These are phyloP conservation scores for Polietes domitor DNA, from an alignment of 2,888 invertebrate genomes.

Conservation along the genomic window DNA sequence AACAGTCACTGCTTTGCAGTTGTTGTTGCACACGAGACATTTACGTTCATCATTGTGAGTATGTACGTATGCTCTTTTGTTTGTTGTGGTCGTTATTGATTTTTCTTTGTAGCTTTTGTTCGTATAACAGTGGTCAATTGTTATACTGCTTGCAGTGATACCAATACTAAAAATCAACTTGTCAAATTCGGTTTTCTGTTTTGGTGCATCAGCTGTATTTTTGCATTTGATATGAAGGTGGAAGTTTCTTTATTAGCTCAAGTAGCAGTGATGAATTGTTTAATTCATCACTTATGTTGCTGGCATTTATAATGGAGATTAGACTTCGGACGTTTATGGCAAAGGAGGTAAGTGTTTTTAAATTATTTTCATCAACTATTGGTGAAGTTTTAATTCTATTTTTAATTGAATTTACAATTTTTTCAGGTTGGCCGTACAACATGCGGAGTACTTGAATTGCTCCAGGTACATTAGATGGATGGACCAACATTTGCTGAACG, in stretches of 20 bases:
- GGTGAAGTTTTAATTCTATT: no score
- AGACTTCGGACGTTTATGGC: constrained; percentile 29
- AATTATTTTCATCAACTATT: no score
- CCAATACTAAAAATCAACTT: constrained; percentile 36
- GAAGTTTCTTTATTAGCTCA: not conserved
- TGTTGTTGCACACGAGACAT: constrained; percentile 9
- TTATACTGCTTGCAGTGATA: constrained; percentile 35
- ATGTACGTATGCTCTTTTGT: no score
- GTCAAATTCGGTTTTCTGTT: constrained; percentile 7
- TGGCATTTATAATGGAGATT: constrained; percentile 14
- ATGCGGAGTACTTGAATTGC: constrained; percentile 16
- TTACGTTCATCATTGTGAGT: no score
- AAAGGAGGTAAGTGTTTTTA: no score
- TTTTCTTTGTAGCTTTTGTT: not conserved
- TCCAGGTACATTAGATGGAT: constrained; percentile 28
- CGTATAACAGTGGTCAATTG: not conserved
- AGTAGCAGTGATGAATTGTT: constrained; percentile 4
- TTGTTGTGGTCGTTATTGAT: no score
- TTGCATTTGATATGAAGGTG: constrained; percentile 6
- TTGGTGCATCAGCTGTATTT: not conserved
- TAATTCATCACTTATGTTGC: constrained; percentile 11
- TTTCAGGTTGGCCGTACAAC: no score
- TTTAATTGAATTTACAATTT: no score
- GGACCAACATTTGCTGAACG: constrained; percentile 45
- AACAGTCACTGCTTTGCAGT: constrained; percentile 21